These are phyloP conservation scores for Bombus superbus DNA, from an alignment of 1,140 invertebrate species.

Conservation along the genomic window DNA sequence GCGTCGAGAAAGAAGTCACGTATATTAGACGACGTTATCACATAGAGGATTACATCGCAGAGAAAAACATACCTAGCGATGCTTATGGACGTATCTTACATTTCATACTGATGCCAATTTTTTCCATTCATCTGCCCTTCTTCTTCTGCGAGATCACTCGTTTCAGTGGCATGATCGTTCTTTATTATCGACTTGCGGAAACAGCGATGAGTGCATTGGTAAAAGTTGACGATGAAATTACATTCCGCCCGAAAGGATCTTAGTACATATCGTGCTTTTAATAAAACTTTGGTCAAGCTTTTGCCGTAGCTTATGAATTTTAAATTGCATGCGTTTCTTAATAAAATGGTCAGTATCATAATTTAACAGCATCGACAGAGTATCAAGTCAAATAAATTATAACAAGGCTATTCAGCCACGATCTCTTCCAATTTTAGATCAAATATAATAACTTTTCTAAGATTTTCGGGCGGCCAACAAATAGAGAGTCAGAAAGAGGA, in stretches of 20 bases:
- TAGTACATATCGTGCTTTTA: not conserved
- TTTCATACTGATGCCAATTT: slow-evolving; percentile 84
- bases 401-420: no score
- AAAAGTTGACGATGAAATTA: not conserved
- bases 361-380: no score
- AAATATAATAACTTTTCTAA: no score
- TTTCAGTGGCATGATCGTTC: slow-evolving; percentile 75
- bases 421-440: no score
- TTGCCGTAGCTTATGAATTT: no score
- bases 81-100: slow-evolving; percentile 83
- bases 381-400: no score
- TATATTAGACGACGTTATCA: slow-evolving; percentile 83
- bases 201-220: slow-evolving; percentile 74
- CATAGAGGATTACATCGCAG: slow-evolving; percentile 83
- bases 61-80: slow-evolving; percentile 76
- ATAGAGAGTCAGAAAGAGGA: no score
- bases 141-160: slow-evolving; percentile 85
- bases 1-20: slow-evolving; percentile 81
- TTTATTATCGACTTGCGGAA: slow-evolving; percentile 82
- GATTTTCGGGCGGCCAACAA: no score
- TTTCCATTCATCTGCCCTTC: slow-evolving; percentile 83
- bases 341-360: no score
- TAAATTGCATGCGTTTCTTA: no score
- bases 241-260: not conserved
- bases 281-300: not conserved